A percentile compares a stretch with the other conserved stretches of the same genome.
phyloP scores from a whole-genome alignment of 1,140 invertebrate genomes.

The Hydropsyche tenuis region DNA sequence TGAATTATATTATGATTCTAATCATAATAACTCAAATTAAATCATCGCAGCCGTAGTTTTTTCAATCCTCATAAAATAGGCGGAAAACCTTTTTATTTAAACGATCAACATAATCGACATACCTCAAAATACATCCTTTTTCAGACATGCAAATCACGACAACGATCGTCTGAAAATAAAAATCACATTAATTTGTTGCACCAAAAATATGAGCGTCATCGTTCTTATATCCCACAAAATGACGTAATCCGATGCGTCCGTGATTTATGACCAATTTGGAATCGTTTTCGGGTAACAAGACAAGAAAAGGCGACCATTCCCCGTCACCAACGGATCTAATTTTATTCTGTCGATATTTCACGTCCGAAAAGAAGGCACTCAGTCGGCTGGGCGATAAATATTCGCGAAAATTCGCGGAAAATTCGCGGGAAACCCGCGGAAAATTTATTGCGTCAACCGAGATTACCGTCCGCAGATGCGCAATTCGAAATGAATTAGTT shows the following conservation, averaged over 20 bases:
- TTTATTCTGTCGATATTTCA: slow-evolving; percentile 24
- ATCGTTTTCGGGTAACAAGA: neutral
- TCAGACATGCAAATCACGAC: slow-evolving; percentile 71
- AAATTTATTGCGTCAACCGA: slow-evolving; percentile 12
- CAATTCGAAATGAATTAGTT: too few relatives aligned
- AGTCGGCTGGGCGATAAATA: slow-evolving; percentile 20
- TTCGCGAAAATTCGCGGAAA: slow-evolving; percentile 25
- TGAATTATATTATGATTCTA: slow-evolving; percentile 71
- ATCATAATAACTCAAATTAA: slow-evolving; percentile 77
- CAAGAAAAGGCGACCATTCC: neutral
- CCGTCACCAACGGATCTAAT: slow-evolving; percentile 12
- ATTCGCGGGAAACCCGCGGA: slow-evolving; percentile 10
- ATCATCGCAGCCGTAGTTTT: slow-evolving; percentile 67
- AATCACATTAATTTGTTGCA: neutral
- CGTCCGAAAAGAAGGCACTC: slow-evolving; percentile 11
- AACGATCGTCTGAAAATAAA: slow-evolving; percentile 69
- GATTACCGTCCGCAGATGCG: neutral
- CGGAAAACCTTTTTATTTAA: slow-evolving; percentile 75
- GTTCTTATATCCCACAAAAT: neutral
- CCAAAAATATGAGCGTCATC: too few relatives aligned
- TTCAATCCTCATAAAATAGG: slow-evolving; percentile 72
- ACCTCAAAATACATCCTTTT: slow-evolving; percentile 75
- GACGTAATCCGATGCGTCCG: slow-evolving; percentile 12
- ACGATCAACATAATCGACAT: slow-evolving; percentile 77
- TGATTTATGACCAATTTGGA: slow-evolving; percentile 28